Percentiles rank a stretch among this genome's conserved stretches.
Evolutionary conservation across 2,113 vertebrate genomes (phyloP).

Genomic region (Nibea albiflora): DNA sequence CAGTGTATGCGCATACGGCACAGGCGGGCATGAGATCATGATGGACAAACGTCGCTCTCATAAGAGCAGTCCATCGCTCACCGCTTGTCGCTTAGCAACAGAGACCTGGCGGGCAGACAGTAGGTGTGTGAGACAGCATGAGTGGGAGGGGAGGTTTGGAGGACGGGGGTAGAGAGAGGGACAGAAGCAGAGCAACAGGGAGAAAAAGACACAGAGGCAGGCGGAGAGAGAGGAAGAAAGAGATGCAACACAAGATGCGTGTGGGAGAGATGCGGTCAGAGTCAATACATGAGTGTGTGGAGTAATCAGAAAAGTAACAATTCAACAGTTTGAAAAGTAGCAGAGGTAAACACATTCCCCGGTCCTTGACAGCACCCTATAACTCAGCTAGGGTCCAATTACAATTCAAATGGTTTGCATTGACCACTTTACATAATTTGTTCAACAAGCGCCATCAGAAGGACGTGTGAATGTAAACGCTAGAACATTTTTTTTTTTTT

Average conservation of each 20-base stretch:
- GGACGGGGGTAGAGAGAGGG: slow-evolving; percentile 49
- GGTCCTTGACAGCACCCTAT: neutral
- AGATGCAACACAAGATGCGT: slow-evolving; percentile 22
- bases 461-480: neutral
- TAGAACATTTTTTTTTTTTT: neutral
- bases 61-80: slow-evolving; percentile 82
- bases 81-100: slow-evolving; percentile 87
- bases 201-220: slow-evolving; percentile 43
- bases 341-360: slow-evolving; percentile 14
- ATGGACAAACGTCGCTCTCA: slow-evolving; percentile 83
- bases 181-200: slow-evolving; percentile 53
- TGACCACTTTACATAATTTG: neutral
- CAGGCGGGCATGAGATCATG: slow-evolving; percentile 73
- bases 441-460: neutral
- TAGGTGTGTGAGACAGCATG: slow-evolving; percentile 83
- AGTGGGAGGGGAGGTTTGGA: slow-evolving; percentile 72
- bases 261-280: slow-evolving; percentile 36
- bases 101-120: slow-evolving; percentile 84
- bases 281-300: slow-evolving; percentile 20
- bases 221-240: slow-evolving; percentile 25
- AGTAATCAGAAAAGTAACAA: slow-evolving; percentile 35
- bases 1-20: slow-evolving; percentile 14
- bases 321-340: slow-evolving; percentile 34
- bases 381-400: neutral
- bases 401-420: neutral